Evolutionary conservation across 2,797 vertebrate genomes (phyloP).

Genomic region (Pseudopleuronectes americanus): DNA sequence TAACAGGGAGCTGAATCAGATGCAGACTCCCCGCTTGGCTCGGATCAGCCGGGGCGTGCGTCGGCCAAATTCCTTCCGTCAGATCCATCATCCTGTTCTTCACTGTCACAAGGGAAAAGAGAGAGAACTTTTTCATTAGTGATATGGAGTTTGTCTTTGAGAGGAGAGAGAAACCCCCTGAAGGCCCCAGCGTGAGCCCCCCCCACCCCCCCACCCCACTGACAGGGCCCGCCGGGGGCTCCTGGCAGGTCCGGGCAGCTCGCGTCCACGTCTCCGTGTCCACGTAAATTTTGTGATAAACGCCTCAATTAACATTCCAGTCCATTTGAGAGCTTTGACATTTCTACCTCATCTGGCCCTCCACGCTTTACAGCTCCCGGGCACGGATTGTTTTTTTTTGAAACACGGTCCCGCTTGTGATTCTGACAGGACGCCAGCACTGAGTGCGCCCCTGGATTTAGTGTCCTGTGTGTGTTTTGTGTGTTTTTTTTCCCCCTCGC

Average conservation of each 20-base stretch:
- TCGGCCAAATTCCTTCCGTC: slow-evolving; percentile 33
- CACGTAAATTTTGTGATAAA: slow-evolving; percentile 64
- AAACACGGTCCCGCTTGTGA: slow-evolving; percentile 33
- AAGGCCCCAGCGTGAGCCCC: slow-evolving; percentile 27
- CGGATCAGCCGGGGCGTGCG: not conserved
- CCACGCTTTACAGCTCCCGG: slow-evolving; percentile 31
- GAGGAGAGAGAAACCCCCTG: slow-evolving; percentile 8
- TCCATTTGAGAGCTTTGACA: slow-evolving; percentile 56
- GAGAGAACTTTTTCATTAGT: slow-evolving; percentile 51
- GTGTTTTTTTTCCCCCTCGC: slow-evolving; percentile 20
- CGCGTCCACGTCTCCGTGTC: slow-evolving; percentile 22
- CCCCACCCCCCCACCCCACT: not conserved
- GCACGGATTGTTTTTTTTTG: slow-evolving; percentile 16
- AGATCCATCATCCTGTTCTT: slow-evolving; percentile 35
- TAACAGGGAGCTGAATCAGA: slow-evolving; percentile 35
- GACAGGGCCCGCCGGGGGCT: slow-evolving; percentile 44
- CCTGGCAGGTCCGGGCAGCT: slow-evolving; percentile 58
- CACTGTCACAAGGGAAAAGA: slow-evolving; percentile 24
- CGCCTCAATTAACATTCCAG: slow-evolving; percentile 76
- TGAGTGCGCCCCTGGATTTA: slow-evolving; percentile 49
- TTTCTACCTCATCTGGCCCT: slow-evolving; percentile 54
- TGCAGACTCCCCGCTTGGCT: slow-evolving; percentile 32
- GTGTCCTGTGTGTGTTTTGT: slow-evolving; percentile 9
- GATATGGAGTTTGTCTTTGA: not conserved
- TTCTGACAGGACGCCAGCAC: slow-evolving; percentile 55